Conservation (phyloP, 2,797 vertebrate genomes). For the Coregonus suidteri region DNA sequence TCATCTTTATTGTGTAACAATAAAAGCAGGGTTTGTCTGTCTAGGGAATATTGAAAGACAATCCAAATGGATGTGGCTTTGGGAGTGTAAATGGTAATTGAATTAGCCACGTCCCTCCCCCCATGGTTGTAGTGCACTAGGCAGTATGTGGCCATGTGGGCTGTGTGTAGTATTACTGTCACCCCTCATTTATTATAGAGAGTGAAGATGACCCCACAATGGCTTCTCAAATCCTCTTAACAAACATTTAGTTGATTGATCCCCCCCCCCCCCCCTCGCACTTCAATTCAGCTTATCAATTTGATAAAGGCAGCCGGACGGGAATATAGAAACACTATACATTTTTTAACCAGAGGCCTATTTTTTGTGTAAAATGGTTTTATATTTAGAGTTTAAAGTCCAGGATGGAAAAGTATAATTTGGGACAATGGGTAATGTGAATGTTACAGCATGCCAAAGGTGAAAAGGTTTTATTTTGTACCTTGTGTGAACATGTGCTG, state of each 20-base stretch:
- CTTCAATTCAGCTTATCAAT: conserved; percentile 64
- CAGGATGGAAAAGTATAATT: not conserved
- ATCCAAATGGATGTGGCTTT: conserved; percentile 27
- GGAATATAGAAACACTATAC: conserved; percentile 1
- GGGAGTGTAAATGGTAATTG: conserved; percentile 46
- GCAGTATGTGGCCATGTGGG: conserved; percentile 69
- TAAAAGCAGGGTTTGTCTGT: conserved; percentile 12
- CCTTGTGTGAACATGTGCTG: too few species aligned
- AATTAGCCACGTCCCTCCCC: conserved; percentile 54
- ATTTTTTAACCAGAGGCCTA: not conserved
- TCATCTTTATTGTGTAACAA: not conserved
- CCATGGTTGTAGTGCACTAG: conserved; percentile 35
- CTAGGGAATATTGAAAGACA: conserved; percentile 13
- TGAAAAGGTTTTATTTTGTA: not conserved
- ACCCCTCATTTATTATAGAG: conserved; percentile 64
- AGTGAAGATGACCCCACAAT: conserved; percentile 55
- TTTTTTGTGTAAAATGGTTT: not conserved
- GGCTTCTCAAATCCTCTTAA: conserved; percentile 72
- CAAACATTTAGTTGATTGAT: conserved; percentile 73
- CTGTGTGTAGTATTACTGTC: conserved; percentile 68
- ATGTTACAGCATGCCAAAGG: not conserved
- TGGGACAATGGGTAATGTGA: not conserved
- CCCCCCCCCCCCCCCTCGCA: conserved; percentile 25
- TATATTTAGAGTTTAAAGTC: not conserved
- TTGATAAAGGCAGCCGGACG: conserved; percentile 51